Evolutionary conservation across 2,113 vertebrate genomes (phyloP), one percentile per base, ranked within the genome.

Genomic region (Tetraodon nigroviridis): DNA sequence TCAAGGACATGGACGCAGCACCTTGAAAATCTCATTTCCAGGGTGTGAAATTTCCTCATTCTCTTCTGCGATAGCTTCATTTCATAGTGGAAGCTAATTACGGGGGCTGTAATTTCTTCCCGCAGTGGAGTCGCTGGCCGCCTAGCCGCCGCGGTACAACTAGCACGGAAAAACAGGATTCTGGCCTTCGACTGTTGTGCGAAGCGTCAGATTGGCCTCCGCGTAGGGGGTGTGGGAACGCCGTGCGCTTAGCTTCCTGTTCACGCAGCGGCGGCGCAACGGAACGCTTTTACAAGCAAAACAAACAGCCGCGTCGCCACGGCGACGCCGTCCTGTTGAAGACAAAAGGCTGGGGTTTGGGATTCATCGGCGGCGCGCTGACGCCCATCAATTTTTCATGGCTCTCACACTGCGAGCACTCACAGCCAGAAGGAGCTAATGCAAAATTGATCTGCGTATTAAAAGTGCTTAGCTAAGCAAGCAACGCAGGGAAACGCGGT

Each of bases 361-460:
- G 89, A 91, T 92, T 92, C 84, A 79, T 84, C 88, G 56, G 88
- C 84, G 92, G 89, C 87, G 89, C 91, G 90, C 85, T 91, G 90
- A 89, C 83, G 67, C 52, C 86, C 88, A 91, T 93, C 90, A 92
- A 96, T 93, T 89, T 94, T 95, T 95, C 91, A 95, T 92, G 83
- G 88, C 87, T 80, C 91, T 86, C 85, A 86, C 73, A 91, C 89
- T 89, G 88, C 47, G 80, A 94, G 82, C 88, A 88, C 89, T 92
- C 88, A 85, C 86, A 91, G 88, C 86, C 87, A 92, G 91, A 89
- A 92, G 90, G 88, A 91, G 87, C 90, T 92, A 95, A 93, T 92
- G 90, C 79, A 94, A 92, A 94, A 95, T 93, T 93, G 93, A 94
- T 93, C 92, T 92, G 87, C 91, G 84, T 91, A 92, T 92, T 93